These are phyloP conservation scores for Melanocharis versteri DNA, from an alignment of 2,113 vertebrate species.

Conservation along the genomic window DNA sequence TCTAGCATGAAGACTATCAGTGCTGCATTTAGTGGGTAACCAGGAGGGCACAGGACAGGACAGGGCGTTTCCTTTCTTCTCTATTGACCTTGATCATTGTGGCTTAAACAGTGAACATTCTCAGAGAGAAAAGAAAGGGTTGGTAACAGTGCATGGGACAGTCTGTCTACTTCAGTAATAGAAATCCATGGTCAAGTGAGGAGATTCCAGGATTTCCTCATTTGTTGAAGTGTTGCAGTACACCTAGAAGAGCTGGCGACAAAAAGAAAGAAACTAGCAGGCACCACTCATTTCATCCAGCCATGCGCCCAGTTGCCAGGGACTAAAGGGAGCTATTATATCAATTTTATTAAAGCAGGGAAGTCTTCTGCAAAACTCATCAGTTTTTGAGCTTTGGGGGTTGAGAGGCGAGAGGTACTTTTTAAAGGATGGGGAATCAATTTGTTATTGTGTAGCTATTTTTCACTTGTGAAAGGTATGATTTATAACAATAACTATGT, in stretches of 20 bases:
- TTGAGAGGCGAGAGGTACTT: background rate
- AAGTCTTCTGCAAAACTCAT: constrained; percentile 18
- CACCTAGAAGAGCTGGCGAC: background rate
- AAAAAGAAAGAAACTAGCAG: background rate
- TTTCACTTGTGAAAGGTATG: background rate
- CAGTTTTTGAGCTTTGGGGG: background rate
- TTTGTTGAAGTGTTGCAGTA: background rate
- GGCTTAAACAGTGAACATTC: background rate
- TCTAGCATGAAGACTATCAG: background rate
- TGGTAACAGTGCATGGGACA: background rate
- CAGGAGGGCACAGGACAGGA: background rate
- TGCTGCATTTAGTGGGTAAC: background rate
- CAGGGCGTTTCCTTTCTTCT: background rate
- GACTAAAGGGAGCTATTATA: background rate
- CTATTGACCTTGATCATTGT: accelerated
- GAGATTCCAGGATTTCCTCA: background rate
- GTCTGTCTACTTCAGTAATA: background rate
- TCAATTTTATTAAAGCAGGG: background rate
- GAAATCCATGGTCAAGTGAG: background rate
- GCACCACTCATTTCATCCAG: background rate
- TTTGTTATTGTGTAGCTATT: background rate
- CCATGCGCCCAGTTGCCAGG: background rate
- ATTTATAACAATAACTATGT: background rate
- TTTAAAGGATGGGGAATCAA: background rate
- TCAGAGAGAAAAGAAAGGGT: background rate